Conservation (phyloP, 2,113 vertebrate genomes). For the Peromyscus leucopus region DNA sequence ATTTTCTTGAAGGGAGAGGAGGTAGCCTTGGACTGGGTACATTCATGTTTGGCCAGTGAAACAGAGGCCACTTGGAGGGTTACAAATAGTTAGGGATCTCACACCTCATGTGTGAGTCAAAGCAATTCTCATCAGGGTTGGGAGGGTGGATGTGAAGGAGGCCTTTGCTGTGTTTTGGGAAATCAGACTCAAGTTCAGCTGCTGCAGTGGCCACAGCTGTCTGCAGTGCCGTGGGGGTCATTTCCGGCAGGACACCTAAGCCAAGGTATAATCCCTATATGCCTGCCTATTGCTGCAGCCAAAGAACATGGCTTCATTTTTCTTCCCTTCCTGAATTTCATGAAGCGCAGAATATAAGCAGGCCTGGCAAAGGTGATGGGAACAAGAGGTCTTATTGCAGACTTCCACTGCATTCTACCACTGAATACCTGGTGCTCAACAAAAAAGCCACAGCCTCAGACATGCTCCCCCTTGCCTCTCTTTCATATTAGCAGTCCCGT, state of each 20-base stretch:
- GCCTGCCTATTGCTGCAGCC: background rate
- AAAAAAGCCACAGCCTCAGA: background rate
- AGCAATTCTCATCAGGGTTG: background rate
- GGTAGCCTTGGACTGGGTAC: background rate
- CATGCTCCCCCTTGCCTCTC: background rate
- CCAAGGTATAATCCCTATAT: background rate
- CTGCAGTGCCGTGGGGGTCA: background rate
- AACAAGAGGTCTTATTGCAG: background rate
- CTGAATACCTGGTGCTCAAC: background rate
- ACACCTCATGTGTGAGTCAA: background rate
- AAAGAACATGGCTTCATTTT: background rate
- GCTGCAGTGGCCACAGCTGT: background rate
- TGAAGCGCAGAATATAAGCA: background rate
- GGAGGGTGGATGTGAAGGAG: background rate
- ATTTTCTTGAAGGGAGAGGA: background rate
- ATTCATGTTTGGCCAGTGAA: background rate
- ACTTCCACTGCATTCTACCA: constrained; percentile 6
- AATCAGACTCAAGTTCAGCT: background rate
- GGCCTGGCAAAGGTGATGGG: background rate
- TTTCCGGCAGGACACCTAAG: background rate
- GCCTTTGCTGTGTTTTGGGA: background rate
- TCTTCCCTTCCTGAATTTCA: background rate
- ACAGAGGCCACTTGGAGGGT: background rate
- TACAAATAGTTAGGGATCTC: constrained; percentile 1
- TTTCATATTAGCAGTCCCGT: background rate